phyloP scores from a whole-genome alignment of 2,888 invertebrate genomes.

The Ornithoptera alexandrae region DNA sequence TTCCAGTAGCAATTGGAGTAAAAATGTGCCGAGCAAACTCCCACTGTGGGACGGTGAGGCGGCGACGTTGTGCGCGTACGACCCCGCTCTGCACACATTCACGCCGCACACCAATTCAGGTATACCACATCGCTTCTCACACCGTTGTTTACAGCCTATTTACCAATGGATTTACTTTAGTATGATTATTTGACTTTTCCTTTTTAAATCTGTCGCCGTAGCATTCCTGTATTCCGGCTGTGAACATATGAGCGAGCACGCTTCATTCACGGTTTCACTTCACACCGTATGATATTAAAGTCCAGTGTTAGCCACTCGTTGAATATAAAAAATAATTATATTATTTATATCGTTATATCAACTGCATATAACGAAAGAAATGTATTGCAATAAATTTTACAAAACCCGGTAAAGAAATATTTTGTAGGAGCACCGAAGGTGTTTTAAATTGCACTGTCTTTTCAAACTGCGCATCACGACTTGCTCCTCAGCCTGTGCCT shows the following conservation, averaged over 20 bases:
- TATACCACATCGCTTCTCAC: slow-evolving; percentile 39
- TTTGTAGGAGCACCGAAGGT: not conserved
- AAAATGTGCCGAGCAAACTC: slow-evolving; percentile 61
- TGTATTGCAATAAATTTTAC: no score
- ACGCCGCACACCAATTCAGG: slow-evolving; percentile 61
- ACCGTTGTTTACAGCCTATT: not conserved
- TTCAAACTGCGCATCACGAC: not conserved
- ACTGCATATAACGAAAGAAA: no score
- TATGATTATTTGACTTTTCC: not conserved
- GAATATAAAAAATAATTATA: no score
- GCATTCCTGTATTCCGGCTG: not conserved
- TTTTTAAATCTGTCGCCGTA: not conserved
- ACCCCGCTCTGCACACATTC: slow-evolving; percentile 53
- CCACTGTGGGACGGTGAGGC: slow-evolving; percentile 74
- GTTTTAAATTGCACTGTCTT: not conserved
- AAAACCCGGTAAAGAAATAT: not conserved
- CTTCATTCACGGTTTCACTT: not conserved
- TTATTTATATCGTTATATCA: no score
- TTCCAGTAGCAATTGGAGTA: slow-evolving; percentile 78
- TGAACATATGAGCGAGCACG: not conserved
- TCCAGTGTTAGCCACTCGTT: no score
- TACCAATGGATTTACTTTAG: no score
- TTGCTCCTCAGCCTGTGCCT: not conserved
- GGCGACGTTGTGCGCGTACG: slow-evolving; percentile 64
- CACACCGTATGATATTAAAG: no score